Conservation (phyloP, 2,888 invertebrate species). For the Ectobius pallidus region DNA sequence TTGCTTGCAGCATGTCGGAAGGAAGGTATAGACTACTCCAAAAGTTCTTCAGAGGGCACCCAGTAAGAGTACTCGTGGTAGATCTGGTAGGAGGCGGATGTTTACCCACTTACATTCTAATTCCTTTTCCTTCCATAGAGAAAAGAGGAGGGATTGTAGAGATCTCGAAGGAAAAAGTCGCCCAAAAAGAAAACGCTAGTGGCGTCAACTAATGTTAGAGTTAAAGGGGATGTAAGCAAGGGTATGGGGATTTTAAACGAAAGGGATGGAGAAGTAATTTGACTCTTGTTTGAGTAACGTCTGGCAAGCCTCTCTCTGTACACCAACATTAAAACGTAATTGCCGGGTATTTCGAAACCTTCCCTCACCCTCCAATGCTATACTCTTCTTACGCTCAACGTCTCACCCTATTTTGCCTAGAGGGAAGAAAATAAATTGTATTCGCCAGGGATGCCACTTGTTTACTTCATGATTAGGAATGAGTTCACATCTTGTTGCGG, state of each 20-base stretch:
- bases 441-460: too few species aligned
- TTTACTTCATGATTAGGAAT: too few species aligned
- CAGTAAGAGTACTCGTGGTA: too few species aligned
- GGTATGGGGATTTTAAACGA: not conserved
- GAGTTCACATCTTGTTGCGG: too few species aligned
- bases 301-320: not conserved
- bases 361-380: not conserved
- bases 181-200: not conserved
- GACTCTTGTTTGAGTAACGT: constrained; percentile 8
- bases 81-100: constrained; percentile 8
- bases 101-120: constrained; percentile 32
- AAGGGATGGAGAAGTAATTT: not conserved
- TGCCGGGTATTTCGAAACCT: constrained; percentile 12
- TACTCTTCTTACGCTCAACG: not conserved
- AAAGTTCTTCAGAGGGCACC: too few species aligned
- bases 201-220: not conserved
- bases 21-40: not conserved
- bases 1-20: too few species aligned
- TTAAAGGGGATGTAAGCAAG: too few species aligned
- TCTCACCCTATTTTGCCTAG: too few species aligned
- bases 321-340: constrained; percentile 8
- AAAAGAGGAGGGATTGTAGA: constrained; percentile 2
- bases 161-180: not conserved
- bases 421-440: too few species aligned
- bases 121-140: constrained; percentile 14